Base-by-base conservation (phyloP, 2,113 vertebrate genomes). In the Oenanthe oenanthe region DNA sequence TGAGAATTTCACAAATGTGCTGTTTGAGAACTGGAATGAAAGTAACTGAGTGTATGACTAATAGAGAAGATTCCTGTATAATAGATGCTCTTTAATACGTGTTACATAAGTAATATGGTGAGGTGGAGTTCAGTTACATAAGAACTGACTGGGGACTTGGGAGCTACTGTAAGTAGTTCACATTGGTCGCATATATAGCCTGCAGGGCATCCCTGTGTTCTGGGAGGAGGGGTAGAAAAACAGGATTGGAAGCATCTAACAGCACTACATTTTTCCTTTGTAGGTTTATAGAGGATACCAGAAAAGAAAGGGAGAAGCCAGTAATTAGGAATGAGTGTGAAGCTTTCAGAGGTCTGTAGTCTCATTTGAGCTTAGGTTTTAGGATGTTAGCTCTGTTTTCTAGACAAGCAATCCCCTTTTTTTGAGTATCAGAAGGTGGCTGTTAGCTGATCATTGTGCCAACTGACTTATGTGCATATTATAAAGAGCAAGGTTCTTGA, bases 41-140 rank as follows among this genome's bases (percentile, higher is more conserved):
- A 94, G 85, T 82, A 68, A 61, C 54, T 42, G 40, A 14, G n/a
- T 85, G 40, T 76, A 38, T 95, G 92, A 90, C 50, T 95, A 90
- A 89, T 20, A 38, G 0, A 73, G 74, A 88, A 94, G 45, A 50
- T 28, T 90, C 31, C 54, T 70, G 67, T 85, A 43, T 85, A 93
- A 93, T 79, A 88, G 88, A 79, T 3, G 34, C 32, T 80, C n/a
- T 47, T 94, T 93, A 92, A 81, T 95, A 36, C 2, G 3, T 4
- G 72, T 94, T 95, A 95, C 68, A 67, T 94, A 94, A 96, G 86
- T 73, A 75, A 36, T 65, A 68, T 14, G 38, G 38, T 72, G 67
- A 83, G 74, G 85, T 92, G 86, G 90, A 89, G 82, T 58, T 75
- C 81, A 15, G 83, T 97, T 94, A 71, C 66, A 72, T 96, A 97